Evolutionary conservation across 2,113 vertebrate species (phyloP), one percentile per base, ranked within the genome.

Genomic region (Panthera uncia): DNA sequence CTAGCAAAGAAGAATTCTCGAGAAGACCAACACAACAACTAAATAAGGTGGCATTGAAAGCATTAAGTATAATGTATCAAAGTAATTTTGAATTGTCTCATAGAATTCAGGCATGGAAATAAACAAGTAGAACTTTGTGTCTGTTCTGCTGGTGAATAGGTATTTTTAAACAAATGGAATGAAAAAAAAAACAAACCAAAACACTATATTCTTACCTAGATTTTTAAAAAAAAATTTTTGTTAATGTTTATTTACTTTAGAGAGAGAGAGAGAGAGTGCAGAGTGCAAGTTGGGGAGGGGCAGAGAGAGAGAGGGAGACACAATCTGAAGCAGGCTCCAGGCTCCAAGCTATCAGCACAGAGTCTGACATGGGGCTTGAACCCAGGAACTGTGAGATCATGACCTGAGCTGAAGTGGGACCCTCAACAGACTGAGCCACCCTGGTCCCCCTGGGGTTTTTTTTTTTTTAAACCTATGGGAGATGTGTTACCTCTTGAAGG

Each of bases 81-180:
- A 82, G 52, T 88, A 38, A 93, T 68, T 91, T 74, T 89, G 29
- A 94, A 65, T 78, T 95, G 45, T 85, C 48, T 82, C 7, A 41
- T 29, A 84, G 76, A 91, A 94, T 91, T 89, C 48, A 71, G 57
- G 29, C 21, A 21, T 91, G 18, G n/a, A 96, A 94, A 93, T 85
- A 97, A 97, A 61, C 66, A 91, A 89, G 38, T 91, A 69, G 89
- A 95, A 63, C 55, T 81, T 88, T 19, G 57, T 88, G 36, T 90
- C 8, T 4, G 0, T 50, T 97, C 88, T 95, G 29, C n/a, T 86
- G 65, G 16, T 65, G 48, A 93, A 38, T 45, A 63, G 50, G 10
- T 80, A 88, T 90, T 96, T 97, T 94, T 94, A 95, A 98, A 87
- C 33, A 97, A 95, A 90, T 76, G 63, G 13, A 92, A 74, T 48